phyloP scores from a whole-genome alignment of 2,888 invertebrate species.

The Andricus quercusramuli region DNA sequence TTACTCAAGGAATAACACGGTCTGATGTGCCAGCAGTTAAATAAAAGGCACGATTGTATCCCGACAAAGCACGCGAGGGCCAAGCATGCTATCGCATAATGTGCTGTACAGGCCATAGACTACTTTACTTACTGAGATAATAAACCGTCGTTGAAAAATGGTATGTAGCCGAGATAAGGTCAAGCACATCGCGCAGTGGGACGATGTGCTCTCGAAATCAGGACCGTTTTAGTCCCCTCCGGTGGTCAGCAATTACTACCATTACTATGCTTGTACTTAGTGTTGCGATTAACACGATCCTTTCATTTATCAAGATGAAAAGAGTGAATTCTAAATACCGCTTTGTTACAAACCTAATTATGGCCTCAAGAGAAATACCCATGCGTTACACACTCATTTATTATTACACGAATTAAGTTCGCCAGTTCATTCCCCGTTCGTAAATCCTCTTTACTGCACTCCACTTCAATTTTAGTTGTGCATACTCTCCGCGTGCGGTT shows the following conservation, averaged over 20 bases:
- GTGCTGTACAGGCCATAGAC: slow-evolving; percentile 54
- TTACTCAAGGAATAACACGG: slow-evolving; percentile 59
- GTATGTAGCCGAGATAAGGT: slow-evolving; percentile 59
- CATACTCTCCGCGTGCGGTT: neutral
- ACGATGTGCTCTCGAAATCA: slow-evolving; percentile 38
- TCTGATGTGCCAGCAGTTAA: slow-evolving; percentile 62
- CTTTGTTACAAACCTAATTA: neutral
- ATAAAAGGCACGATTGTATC: slow-evolving; percentile 66
- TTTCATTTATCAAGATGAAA: slow-evolving; percentile 14
- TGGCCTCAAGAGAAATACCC: neutral
- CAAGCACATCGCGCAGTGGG: slow-evolving; percentile 45
- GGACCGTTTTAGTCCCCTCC: neutral
- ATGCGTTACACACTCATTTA: neutral
- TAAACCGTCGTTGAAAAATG: slow-evolving; percentile 66
- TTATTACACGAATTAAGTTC: neutral
- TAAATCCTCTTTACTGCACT: slow-evolving; percentile 11
- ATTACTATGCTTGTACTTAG: slow-evolving; percentile 9
- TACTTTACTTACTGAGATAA: slow-evolving; percentile 66
- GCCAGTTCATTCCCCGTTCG: neutral
- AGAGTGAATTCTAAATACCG: slow-evolving; percentile 4
- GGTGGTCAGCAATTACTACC: slow-evolving; percentile 38
- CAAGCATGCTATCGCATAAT: slow-evolving; percentile 62
- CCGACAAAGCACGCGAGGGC: slow-evolving; percentile 59
- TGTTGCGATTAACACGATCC: slow-evolving; percentile 25
- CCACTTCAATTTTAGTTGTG: slow-evolving; percentile 4